phyloP scores from a whole-genome alignment of 2,113 vertebrate genomes.

The Neogale vison region DNA sequence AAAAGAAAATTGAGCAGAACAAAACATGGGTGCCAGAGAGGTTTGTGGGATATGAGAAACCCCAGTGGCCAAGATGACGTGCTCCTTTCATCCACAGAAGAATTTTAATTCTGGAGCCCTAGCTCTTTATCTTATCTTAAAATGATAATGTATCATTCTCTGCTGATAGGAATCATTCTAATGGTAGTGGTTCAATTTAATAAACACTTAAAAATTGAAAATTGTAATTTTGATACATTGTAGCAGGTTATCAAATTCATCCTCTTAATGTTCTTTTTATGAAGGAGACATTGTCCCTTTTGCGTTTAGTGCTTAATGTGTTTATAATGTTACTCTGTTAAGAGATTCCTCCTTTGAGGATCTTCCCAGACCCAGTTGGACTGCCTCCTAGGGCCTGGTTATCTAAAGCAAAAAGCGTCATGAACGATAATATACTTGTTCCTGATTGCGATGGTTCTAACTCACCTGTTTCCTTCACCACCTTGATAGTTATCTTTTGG shows the following conservation, averaged over 20 bases:
- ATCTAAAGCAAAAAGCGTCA: not conserved
- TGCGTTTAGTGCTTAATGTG: not conserved
- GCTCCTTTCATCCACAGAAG: not conserved
- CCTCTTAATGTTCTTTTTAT: not conserved
- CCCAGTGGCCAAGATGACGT: not conserved
- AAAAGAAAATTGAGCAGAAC: not conserved
- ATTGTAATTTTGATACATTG: not conserved
- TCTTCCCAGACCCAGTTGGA: not conserved
- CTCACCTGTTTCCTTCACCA: not conserved
- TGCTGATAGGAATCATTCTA: not conserved
- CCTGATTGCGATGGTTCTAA: not conserved
- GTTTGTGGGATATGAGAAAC: not conserved
- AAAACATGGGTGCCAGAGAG: not conserved
- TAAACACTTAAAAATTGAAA: not conserved
- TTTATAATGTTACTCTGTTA: not conserved
- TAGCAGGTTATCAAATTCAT: not conserved
- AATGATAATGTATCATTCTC: not conserved
- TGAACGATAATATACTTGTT: not conserved
- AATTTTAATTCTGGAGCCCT: not conserved
- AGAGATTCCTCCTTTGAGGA: not conserved
- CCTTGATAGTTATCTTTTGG: not conserved
- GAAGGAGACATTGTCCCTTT: not conserved
- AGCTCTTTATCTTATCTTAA: not conserved
- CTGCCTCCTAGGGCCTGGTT: not conserved
- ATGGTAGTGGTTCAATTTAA: not conserved